Evolutionary conservation across 2,888 invertebrate genomes (phyloP), one percentile per base, ranked within the genome.

Genomic region (Aphodius granarius): DNA sequence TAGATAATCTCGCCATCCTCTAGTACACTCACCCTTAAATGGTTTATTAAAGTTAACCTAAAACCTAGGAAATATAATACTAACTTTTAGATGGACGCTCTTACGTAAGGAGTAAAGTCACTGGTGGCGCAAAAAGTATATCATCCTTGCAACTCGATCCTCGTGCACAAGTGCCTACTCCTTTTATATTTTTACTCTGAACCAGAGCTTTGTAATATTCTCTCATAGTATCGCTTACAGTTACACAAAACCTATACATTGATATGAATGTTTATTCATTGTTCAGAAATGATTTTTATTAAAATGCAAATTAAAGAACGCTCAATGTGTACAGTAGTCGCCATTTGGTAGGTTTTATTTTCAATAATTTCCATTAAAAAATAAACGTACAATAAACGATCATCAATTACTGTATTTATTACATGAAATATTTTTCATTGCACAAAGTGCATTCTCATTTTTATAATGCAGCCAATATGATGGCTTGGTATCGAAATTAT

Each of bases 11-110:
- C 68, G 20, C 22, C 20, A 19, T 68, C 22, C 68, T 20, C 68
- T 43, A n/a, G 68, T 22, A n/a, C 68, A 22, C 68, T 22, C n/a
- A 21, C 68, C 22, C 22, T 68, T 68, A 68, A 68, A 22, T 68
- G 68, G 68, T 68, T 68, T 68, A 68, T 68, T 68, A 68, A 68
- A 68, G 68, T 68, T 68, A 68, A 68, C 68, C 68, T 68, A 22
- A 68, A 68, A 68, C 22, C 68, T 68, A 68, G 68, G 22, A 22
- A 21, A 68, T 68, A 68, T 21, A 68, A 68, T 68, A 68, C 20
- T 68, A 68, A 68, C 68, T 21, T 68, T 43, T 43, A 43, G 43
- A 43, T n/a, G n/a, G 43, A 43, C 6, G 9, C 43, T 43, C 43
- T 43, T 43, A 9, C 43, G 43, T 43, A 43, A 43, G 43, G 13